phyloP scores from a whole-genome alignment of 2,797 vertebrate genomes.

The Intellagama lesueurii region DNA sequence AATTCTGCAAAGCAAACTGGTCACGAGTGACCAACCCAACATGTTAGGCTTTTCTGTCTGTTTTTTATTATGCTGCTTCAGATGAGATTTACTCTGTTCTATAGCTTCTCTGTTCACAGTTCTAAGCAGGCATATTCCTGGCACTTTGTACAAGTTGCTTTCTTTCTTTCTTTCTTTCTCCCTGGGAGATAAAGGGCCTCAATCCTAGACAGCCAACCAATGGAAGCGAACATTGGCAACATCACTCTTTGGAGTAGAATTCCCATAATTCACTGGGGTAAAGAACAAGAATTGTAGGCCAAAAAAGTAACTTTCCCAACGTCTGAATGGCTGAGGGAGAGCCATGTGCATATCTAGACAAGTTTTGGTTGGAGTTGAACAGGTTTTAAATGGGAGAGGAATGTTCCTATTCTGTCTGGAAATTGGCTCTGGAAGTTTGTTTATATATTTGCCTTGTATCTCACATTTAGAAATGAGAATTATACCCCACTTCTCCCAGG shows the following conservation, averaged over 20 bases:
- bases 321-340: background rate
- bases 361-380: conserved; percentile 7
- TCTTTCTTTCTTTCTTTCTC: conserved; percentile 9
- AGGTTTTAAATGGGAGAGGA: background rate
- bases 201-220: background rate
- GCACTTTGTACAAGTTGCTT: conserved; percentile 32
- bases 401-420: background rate
- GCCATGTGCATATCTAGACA: background rate
- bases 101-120: conserved; percentile 59
- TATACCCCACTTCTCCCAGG: no score
- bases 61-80: conserved; percentile 70
- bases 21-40: conserved; percentile 54
- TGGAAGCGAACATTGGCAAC: no score
- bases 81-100: conserved; percentile 71
- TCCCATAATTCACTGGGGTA: no score
- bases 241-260: background rate
- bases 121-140: conserved; percentile 32
- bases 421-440: no score
- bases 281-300: no score
- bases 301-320: no score
- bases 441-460: background rate
- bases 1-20: conserved; percentile 44
- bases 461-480: no score
- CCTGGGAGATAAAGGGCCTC: background rate
- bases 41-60: conserved; percentile 67